Base-by-base conservation (phyloP, 2,888 invertebrate genomes). In the Strigamia transsilvanica region DNA sequence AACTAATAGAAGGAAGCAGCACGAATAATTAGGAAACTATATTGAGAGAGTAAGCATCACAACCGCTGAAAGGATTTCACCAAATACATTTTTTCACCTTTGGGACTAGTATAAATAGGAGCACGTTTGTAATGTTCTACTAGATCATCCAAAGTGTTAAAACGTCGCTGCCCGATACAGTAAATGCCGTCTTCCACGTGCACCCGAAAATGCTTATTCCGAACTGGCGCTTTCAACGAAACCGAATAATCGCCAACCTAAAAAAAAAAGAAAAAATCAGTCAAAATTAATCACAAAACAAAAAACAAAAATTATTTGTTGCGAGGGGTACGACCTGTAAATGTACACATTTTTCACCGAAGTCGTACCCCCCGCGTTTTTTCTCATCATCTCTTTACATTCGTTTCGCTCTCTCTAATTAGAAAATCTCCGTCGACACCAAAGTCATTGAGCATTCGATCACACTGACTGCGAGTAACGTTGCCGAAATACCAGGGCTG, bases 171-270 rank as follows among this genome's bases (percentile, higher is more conserved):
- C 73, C 99, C 99, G 90, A 99, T 99, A 90, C 96, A 96, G 89
- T 96, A 97, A 84, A 93, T 93, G 85, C 94, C 94, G 88, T 96
- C 96, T 80, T 89, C 88, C 84, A 97, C 97, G 89, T 97, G 97
- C 87, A 99, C 98, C 87, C 98, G 94, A 91, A 99, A 99, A 90
- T 99, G 99, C 89, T 99, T 99, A 91, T 99, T 99, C 86, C 98
- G 93, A 32, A 95, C 96, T 77, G 97, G 95, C 80, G 99, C 99
- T 90, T 99, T 98, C 87, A 99, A 90, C 80, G 99, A 98, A 86
- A 99, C 98, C 15, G 98, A 98, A 90, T 94, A 98, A 90, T 99
- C 99, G 85, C 99, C 99, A 90, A 96, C 94, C 98, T 99, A 90
- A 34, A 90, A 89, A 80, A 84, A 83, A 84, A 83, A 85, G 80